Conservation (phyloP, 2,797 vertebrate genomes). For the Labeo calbasu region DNA sequence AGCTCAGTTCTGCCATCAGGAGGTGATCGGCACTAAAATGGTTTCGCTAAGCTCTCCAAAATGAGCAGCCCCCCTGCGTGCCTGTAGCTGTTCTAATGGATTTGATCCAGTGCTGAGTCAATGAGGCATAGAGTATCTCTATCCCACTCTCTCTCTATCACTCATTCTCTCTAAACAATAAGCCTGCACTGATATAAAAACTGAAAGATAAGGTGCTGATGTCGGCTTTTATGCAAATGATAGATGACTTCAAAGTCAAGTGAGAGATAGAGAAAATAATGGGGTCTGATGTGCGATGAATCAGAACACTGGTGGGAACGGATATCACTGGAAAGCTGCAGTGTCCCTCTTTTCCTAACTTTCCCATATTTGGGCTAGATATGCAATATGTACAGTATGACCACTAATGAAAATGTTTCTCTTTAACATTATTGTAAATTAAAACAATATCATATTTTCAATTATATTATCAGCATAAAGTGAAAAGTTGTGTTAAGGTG, state of each 20-base stretch:
- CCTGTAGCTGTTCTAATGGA: constrained; percentile 36
- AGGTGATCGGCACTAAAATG: constrained; percentile 29
- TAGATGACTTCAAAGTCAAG: constrained; percentile 33
- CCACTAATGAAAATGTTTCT: neutral
- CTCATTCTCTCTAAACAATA: constrained; percentile 27
- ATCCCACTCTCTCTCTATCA: neutral
- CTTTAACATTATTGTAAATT: neutral
- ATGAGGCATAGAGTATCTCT: constrained; percentile 17
- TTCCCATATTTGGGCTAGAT: neutral
- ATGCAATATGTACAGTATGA: neutral
- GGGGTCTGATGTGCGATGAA: neutral
- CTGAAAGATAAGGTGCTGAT: constrained; percentile 37
- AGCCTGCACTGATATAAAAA: constrained; percentile 5
- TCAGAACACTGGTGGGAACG: constrained; percentile 8
- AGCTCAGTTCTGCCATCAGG: constrained; percentile 33
- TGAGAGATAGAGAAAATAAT: constrained; percentile 13
- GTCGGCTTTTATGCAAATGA: constrained; percentile 34
- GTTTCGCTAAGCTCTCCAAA: constrained; percentile 21
- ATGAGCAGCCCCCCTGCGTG: constrained; percentile 26
- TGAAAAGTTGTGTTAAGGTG: neutral
- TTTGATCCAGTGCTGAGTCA: constrained; percentile 37
- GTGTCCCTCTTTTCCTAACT: neutral
- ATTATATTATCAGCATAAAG: neutral
- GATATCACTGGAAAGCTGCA: neutral
- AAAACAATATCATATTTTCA: neutral